Percentiles rank a stretch among this genome's conserved stretches.
Conservation (phyloP, 1,140 invertebrate species). For the Penaeus chinensis region DNA sequence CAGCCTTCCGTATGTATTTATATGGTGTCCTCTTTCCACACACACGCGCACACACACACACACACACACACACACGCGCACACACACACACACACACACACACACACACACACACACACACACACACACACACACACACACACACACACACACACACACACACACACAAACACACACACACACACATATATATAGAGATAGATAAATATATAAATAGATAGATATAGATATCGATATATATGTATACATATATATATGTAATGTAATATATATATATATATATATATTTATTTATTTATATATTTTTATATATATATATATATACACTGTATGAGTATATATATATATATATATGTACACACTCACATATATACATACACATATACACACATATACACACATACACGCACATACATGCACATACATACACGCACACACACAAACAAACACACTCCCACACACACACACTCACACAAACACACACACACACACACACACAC, state of each 20-base stretch:
- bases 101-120: neutral
- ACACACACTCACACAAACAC: neutral
- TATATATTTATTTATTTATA: no score
- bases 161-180: neutral
- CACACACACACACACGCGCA: neutral
- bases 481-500: neutral
- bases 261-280: no score
- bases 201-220: no score
- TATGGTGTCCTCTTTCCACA: neutral
- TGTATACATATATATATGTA: no score
- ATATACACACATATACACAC: neutral
- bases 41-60: neutral
- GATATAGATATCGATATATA: no score
- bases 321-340: neutral
- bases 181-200: neutral
- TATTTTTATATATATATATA: neutral
- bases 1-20: neutral
- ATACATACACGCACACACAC: neutral
- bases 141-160: neutral
- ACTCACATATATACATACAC: neutral
- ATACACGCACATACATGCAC: neutral
- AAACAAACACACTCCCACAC: neutral
- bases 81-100: slow-evolving; percentile 18
- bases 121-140: neutral
- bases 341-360: neutral